Evolutionary conservation across 2,797 vertebrate species (phyloP).

Genomic region (Xiphophorus birchmanni): DNA sequence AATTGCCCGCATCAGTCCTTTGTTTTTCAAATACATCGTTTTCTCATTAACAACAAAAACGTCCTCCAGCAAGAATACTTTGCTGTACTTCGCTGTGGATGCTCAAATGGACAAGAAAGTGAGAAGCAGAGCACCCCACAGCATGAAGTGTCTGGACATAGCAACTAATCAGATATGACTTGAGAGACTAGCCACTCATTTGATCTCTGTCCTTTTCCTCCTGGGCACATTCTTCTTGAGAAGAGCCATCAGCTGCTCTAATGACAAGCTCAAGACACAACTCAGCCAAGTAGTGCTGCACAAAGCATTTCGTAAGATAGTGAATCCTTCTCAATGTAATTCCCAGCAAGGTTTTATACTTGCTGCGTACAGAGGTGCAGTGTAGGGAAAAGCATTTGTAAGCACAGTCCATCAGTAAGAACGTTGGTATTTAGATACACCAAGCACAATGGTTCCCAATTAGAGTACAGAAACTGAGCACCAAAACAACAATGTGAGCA

Average conservation of each 20-base stretch:
- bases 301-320: constrained; percentile 42
- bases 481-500: constrained; percentile 34
- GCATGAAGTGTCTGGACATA: constrained; percentile 45
- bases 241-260: constrained; percentile 57
- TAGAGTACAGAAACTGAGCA: constrained; percentile 40
- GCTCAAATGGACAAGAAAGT: constrained; percentile 40
- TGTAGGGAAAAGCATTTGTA: constrained; percentile 47
- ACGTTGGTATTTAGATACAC: constrained; percentile 30
- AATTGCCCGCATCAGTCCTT: not conserved
- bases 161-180: constrained; percentile 63
- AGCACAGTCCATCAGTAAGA: constrained; percentile 42
- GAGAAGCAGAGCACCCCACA: constrained; percentile 18
- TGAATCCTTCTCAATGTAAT: constrained; percentile 22
- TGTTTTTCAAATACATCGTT: not conserved
- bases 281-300: constrained; percentile 30
- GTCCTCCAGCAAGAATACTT: constrained; percentile 23
- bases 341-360: constrained; percentile 35
- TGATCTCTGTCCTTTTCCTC: constrained; percentile 65
- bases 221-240: constrained; percentile 50
- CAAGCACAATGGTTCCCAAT: constrained; percentile 61
- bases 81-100: constrained; percentile 54
- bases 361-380: constrained; percentile 18
- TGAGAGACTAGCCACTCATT: constrained; percentile 55
- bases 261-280: constrained; percentile 56
- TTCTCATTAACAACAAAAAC: constrained; percentile 37